These are phyloP conservation scores for Lycophotia porphyrea DNA, from an alignment of 2,888 invertebrate species.

Conservation along the genomic window DNA sequence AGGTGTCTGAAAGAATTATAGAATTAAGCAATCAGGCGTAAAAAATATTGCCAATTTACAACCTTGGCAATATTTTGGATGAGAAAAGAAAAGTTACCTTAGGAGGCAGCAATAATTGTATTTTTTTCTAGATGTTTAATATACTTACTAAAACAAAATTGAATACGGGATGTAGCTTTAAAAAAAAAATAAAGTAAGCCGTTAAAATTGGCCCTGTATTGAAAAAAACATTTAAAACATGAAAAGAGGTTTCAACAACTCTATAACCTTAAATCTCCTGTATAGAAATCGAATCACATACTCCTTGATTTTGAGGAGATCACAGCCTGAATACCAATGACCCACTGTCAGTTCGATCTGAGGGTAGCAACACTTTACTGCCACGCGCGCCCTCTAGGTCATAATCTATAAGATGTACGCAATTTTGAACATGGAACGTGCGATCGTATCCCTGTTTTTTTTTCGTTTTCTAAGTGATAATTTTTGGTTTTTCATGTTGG, in stretches of 20 bases:
- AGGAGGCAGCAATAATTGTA: no score
- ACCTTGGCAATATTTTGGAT: background rate
- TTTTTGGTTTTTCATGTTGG: background rate
- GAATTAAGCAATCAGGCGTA: background rate
- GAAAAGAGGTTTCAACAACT: constrained; percentile 65
- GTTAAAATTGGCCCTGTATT: background rate
- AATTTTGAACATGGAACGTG: constrained; percentile 59
- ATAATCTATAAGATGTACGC: constrained; percentile 70
- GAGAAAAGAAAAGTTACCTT: background rate
- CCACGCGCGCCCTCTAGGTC: constrained; percentile 67
- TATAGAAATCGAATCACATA: constrained; percentile 90
- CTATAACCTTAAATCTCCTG: constrained; percentile 72
- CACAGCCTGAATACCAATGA: constrained; percentile 84
- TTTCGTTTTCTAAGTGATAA: constrained; percentile 28
- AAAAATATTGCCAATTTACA: background rate
- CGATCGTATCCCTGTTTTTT: constrained; percentile 14
- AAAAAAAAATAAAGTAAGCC: background rate
- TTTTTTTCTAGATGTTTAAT: no score
- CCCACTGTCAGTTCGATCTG: constrained; percentile 71
- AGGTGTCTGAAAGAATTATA: background rate
- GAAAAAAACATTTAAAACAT: background rate
- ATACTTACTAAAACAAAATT: background rate
- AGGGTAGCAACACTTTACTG: constrained; percentile 65
- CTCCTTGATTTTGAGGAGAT: constrained; percentile 89
- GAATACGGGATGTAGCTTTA: background rate